Percentiles rank a stretch among this genome's conserved stretches.
These are phyloP conservation scores for Aegithalos caudatus DNA, from an alignment of 2,113 vertebrate species.

Conservation along the genomic window DNA sequence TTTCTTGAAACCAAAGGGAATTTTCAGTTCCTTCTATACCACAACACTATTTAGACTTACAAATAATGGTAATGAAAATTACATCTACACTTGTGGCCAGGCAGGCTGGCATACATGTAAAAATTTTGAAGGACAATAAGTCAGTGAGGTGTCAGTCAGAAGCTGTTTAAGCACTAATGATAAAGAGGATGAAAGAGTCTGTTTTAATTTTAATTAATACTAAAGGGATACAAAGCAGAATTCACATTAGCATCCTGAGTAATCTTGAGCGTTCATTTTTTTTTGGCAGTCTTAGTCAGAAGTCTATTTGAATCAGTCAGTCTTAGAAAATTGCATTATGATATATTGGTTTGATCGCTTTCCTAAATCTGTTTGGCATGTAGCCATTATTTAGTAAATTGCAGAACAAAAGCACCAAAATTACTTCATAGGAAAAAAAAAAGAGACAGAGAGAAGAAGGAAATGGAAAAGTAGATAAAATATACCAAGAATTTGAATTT, in stretches of 20 bases:
- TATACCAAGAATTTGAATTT: background rate
- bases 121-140: background rate
- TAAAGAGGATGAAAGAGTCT: background rate
- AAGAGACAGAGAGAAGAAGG: background rate
- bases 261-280: background rate
- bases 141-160: background rate
- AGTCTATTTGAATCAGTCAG: background rate
- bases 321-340: slow-evolving; percentile 4
- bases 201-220: slow-evolving; percentile 36
- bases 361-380: background rate
- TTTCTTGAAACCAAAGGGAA: background rate
- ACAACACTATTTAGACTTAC: background rate
- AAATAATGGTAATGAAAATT: background rate
- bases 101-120: background rate
- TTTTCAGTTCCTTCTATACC: background rate
- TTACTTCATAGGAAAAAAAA: background rate
- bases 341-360: slow-evolving; percentile 12
- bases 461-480: background rate
- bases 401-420: background rate
- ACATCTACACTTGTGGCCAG: background rate
- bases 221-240: background rate
- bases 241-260: slow-evolving; percentile 2
- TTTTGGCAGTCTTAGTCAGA: background rate
- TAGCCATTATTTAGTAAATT: background rate
- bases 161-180: background rate